Evolutionary conservation across 2,797 vertebrate species (phyloP).

Genomic region (Echiichthys vipera): DNA sequence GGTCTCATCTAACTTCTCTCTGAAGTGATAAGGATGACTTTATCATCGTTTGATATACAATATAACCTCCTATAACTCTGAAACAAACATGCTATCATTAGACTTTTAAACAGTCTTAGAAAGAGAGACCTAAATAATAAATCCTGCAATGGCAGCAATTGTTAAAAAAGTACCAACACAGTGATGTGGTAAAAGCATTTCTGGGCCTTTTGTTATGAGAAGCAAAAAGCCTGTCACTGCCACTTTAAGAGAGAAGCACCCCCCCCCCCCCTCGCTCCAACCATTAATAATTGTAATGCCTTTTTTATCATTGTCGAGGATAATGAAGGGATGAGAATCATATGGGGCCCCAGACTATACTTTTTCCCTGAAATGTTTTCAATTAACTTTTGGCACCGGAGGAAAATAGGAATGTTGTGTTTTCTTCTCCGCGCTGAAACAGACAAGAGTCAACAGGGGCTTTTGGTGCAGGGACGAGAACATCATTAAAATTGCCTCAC

Average conservation of each 20-base stretch:
- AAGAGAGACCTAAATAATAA: conserved; percentile 27
- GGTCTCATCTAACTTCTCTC: not conserved
- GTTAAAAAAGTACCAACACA: conserved; percentile 23
- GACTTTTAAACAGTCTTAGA: conserved; percentile 4
- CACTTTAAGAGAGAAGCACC: conserved; percentile 85
- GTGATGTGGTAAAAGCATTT: conserved; percentile 22
- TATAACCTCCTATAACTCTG: too few species aligned
- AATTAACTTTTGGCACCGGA: conserved; percentile 93
- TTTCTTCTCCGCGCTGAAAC: conserved; percentile 88
- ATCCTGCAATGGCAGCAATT: conserved; percentile 28
- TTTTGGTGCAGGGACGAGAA: conserved; percentile 76
- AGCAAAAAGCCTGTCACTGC: conserved; percentile 51
- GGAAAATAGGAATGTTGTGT: conserved; percentile 88
- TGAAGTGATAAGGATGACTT: not conserved
- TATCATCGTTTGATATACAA: not conserved
- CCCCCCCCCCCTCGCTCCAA: conserved; percentile 81
- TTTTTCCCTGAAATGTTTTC: conserved; percentile 92
- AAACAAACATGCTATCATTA: conserved; percentile 1
- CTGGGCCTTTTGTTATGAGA: conserved; percentile 44
- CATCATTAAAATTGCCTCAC: conserved; percentile 92
- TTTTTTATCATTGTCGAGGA: conserved; percentile 86
- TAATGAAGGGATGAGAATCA: conserved; percentile 86
- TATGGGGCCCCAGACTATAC: conserved; percentile 70
- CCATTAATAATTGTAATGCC: conserved; percentile 92
- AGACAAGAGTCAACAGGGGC: conserved; percentile 79